Base-by-base conservation (phyloP, 2,888 invertebrate species). In the Lycocerus yunnanus region DNA sequence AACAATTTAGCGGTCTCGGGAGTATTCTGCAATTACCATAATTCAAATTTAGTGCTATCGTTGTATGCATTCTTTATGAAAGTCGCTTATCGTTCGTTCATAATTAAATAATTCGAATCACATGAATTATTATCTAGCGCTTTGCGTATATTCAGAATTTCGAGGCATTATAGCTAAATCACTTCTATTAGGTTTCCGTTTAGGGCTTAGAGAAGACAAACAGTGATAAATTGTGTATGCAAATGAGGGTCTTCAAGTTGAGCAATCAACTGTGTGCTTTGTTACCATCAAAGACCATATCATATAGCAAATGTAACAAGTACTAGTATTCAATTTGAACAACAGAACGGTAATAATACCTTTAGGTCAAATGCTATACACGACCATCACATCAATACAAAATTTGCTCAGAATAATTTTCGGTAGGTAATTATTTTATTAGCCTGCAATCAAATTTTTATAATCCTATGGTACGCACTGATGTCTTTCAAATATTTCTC, bases 201-300 rank as follows among this genome's bases (percentile, higher is more conserved):
- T 69, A 74, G 68, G 65, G 71, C 75, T 68, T 61, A 21, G 77
- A 43, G 70, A 69, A 72, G 71, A 72, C 78, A 76, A 78, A 78
- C 78, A 72, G 59, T 74, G 78, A 78, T 76, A 74, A 76, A 78
- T 78, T 76, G 75, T 76, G 63, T 74, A 76, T 76, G 78, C 72
- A 76, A 78, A 78, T 76, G 72, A 69, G 69, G 69, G 66, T 72
- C 78, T 69, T 73, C 66, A 71, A 74, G 75, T 72, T 73, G 68
- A 72, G 75, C 75, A 77, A 77, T 77, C 75, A 72, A 72, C 72
- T 72, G 70, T 77, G 70, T 77, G 73, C 73, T 73, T 77, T 61
- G 73, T 76, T 71, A 69, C 71, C 69, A 73, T 71, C 72, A 72
- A 75, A 75, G 75, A 72, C 69, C 69, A 72, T 69, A 72, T 72